Percentiles rank a stretch among this genome's conserved stretches.
Evolutionary conservation across 2,113 vertebrate species (phyloP).

Genomic region (Vulpes lagopus): DNA sequence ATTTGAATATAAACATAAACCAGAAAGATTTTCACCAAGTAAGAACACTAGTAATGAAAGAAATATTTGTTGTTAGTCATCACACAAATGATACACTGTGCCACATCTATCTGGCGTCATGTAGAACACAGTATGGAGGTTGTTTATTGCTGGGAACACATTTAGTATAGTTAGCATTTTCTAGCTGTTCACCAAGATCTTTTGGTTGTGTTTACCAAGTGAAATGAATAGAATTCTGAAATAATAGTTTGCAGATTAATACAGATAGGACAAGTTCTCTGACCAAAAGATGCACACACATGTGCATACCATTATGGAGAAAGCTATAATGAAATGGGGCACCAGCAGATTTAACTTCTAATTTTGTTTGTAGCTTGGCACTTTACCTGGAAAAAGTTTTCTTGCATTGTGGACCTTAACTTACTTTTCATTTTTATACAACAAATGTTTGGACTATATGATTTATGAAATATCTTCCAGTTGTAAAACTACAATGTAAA

Average conservation of each 20-base stretch:
- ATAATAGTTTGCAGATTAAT: not conserved
- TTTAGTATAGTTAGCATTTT: not conserved
- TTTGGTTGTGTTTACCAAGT: not conserved
- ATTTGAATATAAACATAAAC: conserved; percentile 50
- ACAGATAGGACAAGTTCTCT: not conserved
- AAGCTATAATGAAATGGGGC: not conserved
- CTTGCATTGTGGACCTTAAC: not conserved
- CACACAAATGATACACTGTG: not conserved
- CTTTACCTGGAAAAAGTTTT: not conserved
- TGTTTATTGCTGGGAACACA: not conserved
- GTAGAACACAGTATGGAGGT: not conserved
- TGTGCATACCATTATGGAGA: not conserved
- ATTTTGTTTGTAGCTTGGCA: not conserved
- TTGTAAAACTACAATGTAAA: not conserved
- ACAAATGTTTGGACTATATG: not conserved
- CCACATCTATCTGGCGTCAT: not conserved
- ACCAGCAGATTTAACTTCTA: not conserved
- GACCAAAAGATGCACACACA: not conserved
- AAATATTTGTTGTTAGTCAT: not conserved
- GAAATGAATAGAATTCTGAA: conserved; percentile 31
- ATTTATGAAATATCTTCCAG: not conserved
- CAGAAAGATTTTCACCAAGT: conserved; percentile 43
- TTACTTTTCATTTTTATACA: not conserved
- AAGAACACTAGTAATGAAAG: conserved; percentile 32
- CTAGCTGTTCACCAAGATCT: not conserved